phyloP scores from a whole-genome alignment of 2,888 invertebrate genomes.

The Pandemis heparana region DNA sequence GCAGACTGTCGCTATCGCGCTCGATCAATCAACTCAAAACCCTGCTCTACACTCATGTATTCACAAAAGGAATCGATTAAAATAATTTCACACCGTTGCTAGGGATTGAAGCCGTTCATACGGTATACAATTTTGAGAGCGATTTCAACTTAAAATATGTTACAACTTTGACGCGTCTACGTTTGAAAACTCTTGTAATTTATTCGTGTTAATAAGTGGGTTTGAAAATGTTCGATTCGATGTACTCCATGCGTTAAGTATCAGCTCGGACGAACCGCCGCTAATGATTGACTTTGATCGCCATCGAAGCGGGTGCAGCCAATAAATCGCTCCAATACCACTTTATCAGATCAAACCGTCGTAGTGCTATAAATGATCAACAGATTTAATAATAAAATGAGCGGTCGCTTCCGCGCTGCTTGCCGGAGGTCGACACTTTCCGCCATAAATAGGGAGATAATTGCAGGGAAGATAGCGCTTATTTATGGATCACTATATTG shows the following conservation, averaged over 20 bases:
- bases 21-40: conserved; percentile 32
- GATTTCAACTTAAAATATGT: conserved; percentile 10
- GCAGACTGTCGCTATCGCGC: conserved; percentile 30
- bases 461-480: conserved; percentile 70
- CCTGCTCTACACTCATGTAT: conserved; percentile 15
- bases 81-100: conserved; percentile 17
- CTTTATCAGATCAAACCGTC: conserved; percentile 2
- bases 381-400: conserved; percentile 62
- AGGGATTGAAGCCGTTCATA: background rate
- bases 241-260: conserved; percentile 1
- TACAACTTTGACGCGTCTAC: conserved; percentile 5
- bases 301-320: conserved; percentile 7
- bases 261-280: background rate
- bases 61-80: conserved; percentile 31
- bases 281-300: conserved; percentile 1
- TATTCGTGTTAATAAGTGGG: background rate
- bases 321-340: conserved; percentile 12
- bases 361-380: conserved; percentile 56
- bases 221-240: background rate
- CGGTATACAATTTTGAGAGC: background rate
- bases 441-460: conserved; percentile 72
- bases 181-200: background rate
- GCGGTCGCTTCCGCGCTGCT: conserved; percentile 50
- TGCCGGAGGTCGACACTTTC: conserved; percentile 68
- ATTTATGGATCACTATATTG: conserved; percentile 57